phyloP scores from a whole-genome alignment of 2,888 invertebrate species.

The Cerastis leucographa region DNA sequence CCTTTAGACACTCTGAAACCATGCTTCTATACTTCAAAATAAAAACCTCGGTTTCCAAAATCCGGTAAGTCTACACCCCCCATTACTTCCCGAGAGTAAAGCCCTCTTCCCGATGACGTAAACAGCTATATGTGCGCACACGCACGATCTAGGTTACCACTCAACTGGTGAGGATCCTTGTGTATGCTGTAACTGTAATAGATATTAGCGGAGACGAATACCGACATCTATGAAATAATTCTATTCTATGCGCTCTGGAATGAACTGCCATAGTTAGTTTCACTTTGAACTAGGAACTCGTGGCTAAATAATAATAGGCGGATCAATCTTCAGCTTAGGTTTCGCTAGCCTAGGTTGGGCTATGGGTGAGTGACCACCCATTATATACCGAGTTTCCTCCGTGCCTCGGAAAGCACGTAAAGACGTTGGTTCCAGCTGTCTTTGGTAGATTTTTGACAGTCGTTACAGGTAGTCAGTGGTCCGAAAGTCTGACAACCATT shows the following conservation, averaged over 20 bases:
- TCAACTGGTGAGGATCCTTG: constrained; percentile 16
- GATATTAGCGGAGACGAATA: neutral
- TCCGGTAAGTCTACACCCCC: constrained; percentile 21
- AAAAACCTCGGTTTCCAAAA: neutral
- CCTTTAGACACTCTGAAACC: neutral
- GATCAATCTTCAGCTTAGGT: too few species aligned
- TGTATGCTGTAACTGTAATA: constrained; percentile 20
- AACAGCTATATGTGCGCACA: constrained; percentile 36
- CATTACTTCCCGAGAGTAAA: constrained; percentile 43
- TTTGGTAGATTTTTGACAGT: too few species aligned
- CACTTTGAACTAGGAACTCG: too few species aligned
- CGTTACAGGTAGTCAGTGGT: too few species aligned
- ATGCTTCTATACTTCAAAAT: neutral
- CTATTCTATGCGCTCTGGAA: neutral
- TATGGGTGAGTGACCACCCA: too few species aligned
- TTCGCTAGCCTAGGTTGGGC: too few species aligned
- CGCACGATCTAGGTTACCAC: constrained; percentile 45
- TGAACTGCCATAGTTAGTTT: neutral
- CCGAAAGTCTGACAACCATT: too few species aligned
- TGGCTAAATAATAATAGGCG: too few species aligned
- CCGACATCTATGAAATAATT: neutral
- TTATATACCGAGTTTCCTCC: too few species aligned
- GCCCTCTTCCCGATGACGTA: constrained; percentile 56
- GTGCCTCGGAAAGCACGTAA: too few species aligned
- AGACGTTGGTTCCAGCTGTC: too few species aligned